Conservation (phyloP, 2,797 vertebrate genomes). For the Megalops cyprinoides region DNA sequence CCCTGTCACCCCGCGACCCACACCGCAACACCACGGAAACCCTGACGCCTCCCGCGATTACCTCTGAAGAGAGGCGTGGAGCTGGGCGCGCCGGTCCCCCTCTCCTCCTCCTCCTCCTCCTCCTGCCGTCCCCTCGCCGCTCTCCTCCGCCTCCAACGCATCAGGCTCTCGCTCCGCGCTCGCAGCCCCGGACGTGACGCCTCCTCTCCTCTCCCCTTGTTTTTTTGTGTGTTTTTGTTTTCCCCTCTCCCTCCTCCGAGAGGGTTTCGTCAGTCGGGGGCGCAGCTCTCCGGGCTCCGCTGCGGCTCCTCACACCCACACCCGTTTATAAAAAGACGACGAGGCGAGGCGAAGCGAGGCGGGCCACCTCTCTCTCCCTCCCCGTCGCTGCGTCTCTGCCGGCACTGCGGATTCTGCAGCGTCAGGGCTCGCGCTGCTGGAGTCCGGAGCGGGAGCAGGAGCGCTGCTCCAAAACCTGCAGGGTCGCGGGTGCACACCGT, state of each 20-base stretch:
- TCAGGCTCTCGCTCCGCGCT: constrained; percentile 33
- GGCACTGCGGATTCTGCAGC: constrained; percentile 51
- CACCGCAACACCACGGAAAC: not conserved
- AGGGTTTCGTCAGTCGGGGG: not conserved
- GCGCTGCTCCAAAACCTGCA: not conserved
- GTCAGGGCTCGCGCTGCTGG: constrained; percentile 40
- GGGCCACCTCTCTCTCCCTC: not conserved
- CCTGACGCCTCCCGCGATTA: constrained; percentile 29
- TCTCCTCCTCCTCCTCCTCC: constrained; percentile 42
- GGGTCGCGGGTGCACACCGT: not conserved
- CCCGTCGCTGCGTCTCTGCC: constrained; percentile 34
- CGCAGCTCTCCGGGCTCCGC: not conserved
- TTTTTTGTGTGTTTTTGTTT: no score
- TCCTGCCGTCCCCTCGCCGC: constrained; percentile 52
- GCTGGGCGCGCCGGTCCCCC: constrained; percentile 40
- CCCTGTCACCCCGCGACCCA: no score
- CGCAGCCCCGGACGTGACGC: not conserved
- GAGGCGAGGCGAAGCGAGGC: not conserved
- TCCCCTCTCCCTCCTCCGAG: not conserved
- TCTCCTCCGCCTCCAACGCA: constrained; percentile 58
- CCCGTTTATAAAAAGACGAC: constrained; percentile 21
- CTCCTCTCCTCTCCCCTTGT: not conserved
- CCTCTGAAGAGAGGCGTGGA: constrained; percentile 54
- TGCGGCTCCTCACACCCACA: constrained; percentile 20
- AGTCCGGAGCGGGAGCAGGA: not conserved